Base-by-base conservation (phyloP, 2,113 vertebrate genomes). In the Ondatra zibethicus region DNA sequence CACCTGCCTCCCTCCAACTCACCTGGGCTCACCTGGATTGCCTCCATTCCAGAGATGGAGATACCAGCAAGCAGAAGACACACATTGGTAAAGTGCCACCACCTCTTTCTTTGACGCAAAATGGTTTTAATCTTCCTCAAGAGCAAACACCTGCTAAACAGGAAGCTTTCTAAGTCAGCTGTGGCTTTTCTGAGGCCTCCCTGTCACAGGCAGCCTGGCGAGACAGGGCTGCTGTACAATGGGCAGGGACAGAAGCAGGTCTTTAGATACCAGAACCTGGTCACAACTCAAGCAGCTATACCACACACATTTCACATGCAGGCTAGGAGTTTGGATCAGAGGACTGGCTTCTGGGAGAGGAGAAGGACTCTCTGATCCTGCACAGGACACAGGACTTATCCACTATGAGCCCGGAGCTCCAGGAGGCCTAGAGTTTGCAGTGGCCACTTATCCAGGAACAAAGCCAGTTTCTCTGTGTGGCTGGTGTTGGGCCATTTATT, bases 101-200 rank as follows among this genome's bases (percentile, higher is more conserved):
- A 76, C 75, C 92, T 94, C 45, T 1, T 89, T 61, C 91, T 95
- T 89, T 58, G 85, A 87, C 68, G 93, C 70, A 95, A 92, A 96
- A 96, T 89, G 85, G 52, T 92, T 97, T 95, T 92, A 94, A 94
- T 95, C 86, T 97, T 96, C 61, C 95, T 95, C 77, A 27, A 95
- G 91, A 97, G 95, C 94, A 92, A 97, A 97, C 95, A 96, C 96
- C 95, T 97, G 95, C 90, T 97, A 93, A 95, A 96, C 36, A 45
- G 81, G 95, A 96, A 77, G 95, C 91, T 94, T 95, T 95, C 80
- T 61, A 72, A 94, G 95, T 92, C 91, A 47, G 76, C 86, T 88
- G 76, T 31, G 88, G 70, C 66, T 80, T 50, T 16, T 73, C 39
- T 73, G 78, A 66, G 58, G 8, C 66, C 58, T 63, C 80, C 76